Conservation (phyloP, 2,888 invertebrate species). For the Labia minor region DNA sequence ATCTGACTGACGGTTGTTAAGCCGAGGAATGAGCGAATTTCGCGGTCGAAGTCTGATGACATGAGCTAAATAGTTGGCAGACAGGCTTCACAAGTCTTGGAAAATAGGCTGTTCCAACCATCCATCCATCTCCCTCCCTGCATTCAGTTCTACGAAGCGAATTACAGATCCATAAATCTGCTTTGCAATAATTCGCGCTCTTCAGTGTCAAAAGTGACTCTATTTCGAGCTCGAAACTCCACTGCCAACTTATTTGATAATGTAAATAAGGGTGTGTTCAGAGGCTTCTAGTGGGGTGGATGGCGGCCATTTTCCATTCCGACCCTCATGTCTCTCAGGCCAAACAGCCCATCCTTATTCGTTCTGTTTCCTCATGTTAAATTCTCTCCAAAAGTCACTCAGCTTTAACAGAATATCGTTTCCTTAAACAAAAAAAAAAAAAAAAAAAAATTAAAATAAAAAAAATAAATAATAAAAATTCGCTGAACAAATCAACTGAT, state of each 20-base stretch:
- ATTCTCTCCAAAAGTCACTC: background rate
- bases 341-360: background rate
- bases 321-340: background rate
- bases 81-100: background rate
- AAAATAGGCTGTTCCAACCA: background rate
- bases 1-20: background rate
- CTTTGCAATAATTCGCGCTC: background rate
- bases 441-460: too few relatives aligned
- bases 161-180: background rate
- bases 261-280: background rate
- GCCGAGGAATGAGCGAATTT: background rate
- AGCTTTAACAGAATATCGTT: too few relatives aligned
- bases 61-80: background rate
- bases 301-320: background rate
- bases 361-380: background rate
- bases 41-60: background rate
- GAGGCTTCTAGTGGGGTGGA: too few relatives aligned
- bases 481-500: too few relatives aligned
- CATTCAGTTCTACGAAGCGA: background rate
- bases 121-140: background rate
- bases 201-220: background rate
- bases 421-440: too few relatives aligned
- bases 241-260: background rate
- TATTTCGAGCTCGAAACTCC: background rate
- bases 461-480: too few relatives aligned